phyloP scores from a whole-genome alignment of 2,113 vertebrate genomes.

The Furnarius figulus region DNA sequence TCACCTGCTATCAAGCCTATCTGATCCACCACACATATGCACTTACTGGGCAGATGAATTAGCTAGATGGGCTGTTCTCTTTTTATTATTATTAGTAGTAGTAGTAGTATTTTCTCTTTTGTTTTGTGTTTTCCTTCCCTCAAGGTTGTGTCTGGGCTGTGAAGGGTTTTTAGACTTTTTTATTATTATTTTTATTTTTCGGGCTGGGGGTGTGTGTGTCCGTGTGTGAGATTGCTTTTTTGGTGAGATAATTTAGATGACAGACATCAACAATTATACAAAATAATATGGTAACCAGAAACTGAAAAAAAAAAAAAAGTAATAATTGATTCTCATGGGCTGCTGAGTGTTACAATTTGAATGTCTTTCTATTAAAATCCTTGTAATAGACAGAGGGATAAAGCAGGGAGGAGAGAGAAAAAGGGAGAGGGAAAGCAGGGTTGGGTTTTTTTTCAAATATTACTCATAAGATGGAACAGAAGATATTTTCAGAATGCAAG shows the following conservation, averaged over 20 bases:
- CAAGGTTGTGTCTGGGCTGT: background rate
- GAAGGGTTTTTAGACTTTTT: background rate
- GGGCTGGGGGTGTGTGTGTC: background rate
- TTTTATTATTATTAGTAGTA: background rate
- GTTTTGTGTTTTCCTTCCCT: background rate
- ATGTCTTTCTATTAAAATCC: conserved; percentile 49
- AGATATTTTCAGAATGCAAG: conserved; percentile 28
- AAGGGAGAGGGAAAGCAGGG: background rate
- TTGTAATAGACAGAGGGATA: background rate
- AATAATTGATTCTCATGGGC: conserved; percentile 55
- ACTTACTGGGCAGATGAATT: conserved; percentile 34
- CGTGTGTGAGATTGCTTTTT: background rate
- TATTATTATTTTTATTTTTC: background rate
- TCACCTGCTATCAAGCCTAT: conserved; percentile 62
- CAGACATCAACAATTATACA: conserved; percentile 64
- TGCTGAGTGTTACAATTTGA: conserved; percentile 45
- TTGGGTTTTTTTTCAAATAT: conserved; percentile 2
- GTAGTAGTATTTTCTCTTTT: background rate
- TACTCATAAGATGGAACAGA: background rate
- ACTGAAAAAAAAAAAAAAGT: conserved; percentile 18
- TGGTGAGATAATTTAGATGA: conserved; percentile 48
- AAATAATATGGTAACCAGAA: conserved; percentile 62
- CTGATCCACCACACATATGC: conserved; percentile 24
- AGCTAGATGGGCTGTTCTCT: background rate
- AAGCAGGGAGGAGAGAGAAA: background rate